Evolutionary conservation across 2,888 invertebrate genomes (phyloP).

Genomic region (Drosophila merina): DNA sequence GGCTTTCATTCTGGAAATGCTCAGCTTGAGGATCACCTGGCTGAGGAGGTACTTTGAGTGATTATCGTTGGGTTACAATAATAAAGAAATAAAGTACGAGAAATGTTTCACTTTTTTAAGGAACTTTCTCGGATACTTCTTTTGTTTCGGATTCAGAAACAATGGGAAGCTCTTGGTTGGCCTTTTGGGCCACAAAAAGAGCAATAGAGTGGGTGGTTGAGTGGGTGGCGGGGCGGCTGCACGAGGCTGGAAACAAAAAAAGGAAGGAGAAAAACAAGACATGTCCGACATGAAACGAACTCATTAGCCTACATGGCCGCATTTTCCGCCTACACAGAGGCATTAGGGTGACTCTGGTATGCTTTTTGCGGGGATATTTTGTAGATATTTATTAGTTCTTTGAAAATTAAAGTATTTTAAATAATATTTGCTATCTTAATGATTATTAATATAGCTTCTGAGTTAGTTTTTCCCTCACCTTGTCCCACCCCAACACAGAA

Average conservation of each 20-base stretch:
- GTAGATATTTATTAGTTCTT: too few relatives aligned
- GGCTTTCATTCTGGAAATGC: conserved; percentile 52
- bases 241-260: conserved; percentile 5
- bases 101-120: conserved; percentile 8
- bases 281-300: conserved; percentile 63
- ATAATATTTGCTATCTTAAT: neutral
- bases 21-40: conserved; percentile 46
- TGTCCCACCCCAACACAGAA: neutral
- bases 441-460: too few relatives aligned
- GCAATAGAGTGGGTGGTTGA: conserved; percentile 17
- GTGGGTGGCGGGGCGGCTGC: neutral
- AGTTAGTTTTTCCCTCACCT: too few relatives aligned
- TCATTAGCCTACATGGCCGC: conserved; percentile 76
- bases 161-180: conserved; percentile 58
- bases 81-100: too few relatives aligned
- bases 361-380: neutral
- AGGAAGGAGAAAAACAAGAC: conserved; percentile 47
- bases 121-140: conserved; percentile 49
- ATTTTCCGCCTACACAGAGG: conserved; percentile 74
- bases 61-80: too few relatives aligned
- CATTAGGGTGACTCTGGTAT: neutral
- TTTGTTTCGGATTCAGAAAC: conserved; percentile 30
- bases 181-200: conserved; percentile 33
- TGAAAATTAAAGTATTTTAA: too few relatives aligned
- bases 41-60: neutral